Conservation (phyloP, 2,113 vertebrate genomes). For the Astatoreochromis straeleni region DNA sequence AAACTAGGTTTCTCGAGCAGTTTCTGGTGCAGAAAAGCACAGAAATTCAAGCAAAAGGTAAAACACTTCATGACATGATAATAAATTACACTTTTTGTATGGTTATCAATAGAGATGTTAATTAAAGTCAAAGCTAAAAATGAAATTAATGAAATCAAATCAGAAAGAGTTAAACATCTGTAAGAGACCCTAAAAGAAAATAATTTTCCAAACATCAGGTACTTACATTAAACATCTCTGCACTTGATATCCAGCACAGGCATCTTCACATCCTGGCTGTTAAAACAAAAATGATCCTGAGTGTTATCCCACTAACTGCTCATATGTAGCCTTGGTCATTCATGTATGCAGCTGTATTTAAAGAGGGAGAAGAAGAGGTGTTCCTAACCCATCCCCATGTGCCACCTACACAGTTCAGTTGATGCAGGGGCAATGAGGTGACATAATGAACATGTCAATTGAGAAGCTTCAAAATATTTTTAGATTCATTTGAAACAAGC, state of each 20-base stretch:
- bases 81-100: background rate
- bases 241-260: background rate
- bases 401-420: constrained; percentile 5
- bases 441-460: background rate
- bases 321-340: background rate
- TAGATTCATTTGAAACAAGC: background rate
- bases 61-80: background rate
- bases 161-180: background rate
- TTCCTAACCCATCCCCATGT: background rate
- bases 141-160: background rate
- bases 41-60: background rate
- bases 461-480: background rate
- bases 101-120: background rate
- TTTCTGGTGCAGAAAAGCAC: background rate
- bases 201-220: background rate
- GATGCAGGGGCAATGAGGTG: background rate
- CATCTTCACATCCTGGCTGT: background rate
- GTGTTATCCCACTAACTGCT: background rate
- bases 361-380: constrained; percentile 14
- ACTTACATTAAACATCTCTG: constrained; percentile 3
- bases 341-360: constrained; percentile 11
- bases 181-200: background rate
- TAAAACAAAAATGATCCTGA: background rate
- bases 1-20: background rate
- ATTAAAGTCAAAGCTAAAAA: background rate